A percentile compares a stretch with the other conserved stretches of the same genome.
phyloP scores from a whole-genome alignment of 92 coral and sea anemone species.

The Parazoanthus atlanticus region DNA sequence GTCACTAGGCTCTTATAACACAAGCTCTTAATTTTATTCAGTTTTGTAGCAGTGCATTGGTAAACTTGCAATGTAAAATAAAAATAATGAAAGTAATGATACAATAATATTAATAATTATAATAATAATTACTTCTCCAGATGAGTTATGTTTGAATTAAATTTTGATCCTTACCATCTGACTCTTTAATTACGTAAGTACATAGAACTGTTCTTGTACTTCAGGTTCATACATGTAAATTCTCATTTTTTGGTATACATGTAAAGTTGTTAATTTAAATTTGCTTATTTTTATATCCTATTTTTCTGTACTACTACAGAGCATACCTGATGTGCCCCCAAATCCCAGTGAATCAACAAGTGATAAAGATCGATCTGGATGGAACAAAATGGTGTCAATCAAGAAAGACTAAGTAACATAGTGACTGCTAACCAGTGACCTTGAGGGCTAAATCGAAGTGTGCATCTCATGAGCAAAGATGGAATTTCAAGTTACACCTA shows the following conservation, averaged over 20 bases:
- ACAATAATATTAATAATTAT: too few species aligned
- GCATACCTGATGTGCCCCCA: constrained; percentile 80
- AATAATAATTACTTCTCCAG: too few species aligned
- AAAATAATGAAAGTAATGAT: too few species aligned
- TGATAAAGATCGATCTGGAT: constrained; percentile 58
- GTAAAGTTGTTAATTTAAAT: background rate
- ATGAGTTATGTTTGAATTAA: too few species aligned
- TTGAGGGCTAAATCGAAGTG: background rate
- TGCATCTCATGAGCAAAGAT: background rate
- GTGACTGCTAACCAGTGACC: background rate
- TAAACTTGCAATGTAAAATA: too few species aligned
- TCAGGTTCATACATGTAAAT: background rate
- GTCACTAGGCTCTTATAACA: too few species aligned
- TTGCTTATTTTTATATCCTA: background rate
- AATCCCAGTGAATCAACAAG: constrained; percentile 58
- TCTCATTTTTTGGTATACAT: too few species aligned
- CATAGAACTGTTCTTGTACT: too few species aligned
- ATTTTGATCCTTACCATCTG: too few species aligned
- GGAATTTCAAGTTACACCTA: background rate
- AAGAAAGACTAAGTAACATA: constrained; percentile 65
- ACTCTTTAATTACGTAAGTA: too few species aligned
- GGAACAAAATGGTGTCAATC: constrained; percentile 82
- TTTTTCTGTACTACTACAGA: constrained; percentile 50
- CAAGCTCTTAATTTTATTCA: too few species aligned
- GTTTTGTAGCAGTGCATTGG: too few species aligned